Evolutionary conservation across 2,797 vertebrate genomes (phyloP).

Genomic region (Eospalax fontanierii): DNA sequence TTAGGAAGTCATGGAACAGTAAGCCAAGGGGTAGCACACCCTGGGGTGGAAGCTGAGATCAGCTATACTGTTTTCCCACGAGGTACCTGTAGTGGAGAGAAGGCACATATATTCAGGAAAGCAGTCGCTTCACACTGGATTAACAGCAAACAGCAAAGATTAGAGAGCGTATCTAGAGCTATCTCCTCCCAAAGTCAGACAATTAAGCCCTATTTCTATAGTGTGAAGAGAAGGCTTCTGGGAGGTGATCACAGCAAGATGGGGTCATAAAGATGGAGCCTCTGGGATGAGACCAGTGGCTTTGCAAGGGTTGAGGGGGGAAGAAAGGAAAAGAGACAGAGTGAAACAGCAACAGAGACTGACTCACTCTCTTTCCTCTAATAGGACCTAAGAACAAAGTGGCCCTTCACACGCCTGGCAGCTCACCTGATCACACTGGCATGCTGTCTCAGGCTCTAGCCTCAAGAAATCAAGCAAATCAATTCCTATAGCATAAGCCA

Average conservation of each 20-base stretch:
- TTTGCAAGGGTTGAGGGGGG: not conserved
- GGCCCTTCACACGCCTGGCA: not conserved
- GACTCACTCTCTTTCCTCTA: not conserved
- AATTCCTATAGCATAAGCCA: not conserved
- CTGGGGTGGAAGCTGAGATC: not conserved
- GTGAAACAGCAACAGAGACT: not conserved
- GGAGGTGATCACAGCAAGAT: not conserved
- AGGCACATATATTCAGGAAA: accelerated
- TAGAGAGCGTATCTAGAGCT: not conserved
- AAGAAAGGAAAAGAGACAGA: accelerated
- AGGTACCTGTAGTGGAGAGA: not conserved
- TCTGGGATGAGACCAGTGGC: not conserved
- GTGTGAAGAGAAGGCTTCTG: not conserved
- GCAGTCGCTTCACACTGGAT: not conserved
- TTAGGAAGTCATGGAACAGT: not conserved
- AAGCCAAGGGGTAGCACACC: not conserved
- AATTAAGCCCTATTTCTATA: not conserved
- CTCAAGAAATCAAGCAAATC: not conserved
- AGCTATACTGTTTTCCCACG: not conserved
- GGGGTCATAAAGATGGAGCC: not conserved
- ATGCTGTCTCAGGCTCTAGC: not conserved
- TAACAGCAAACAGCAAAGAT: not conserved
- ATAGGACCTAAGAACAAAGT: not conserved
- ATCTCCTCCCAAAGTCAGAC: not conserved
- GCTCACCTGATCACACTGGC: not conserved